Percentiles rank a stretch among this genome's conserved stretches.
phyloP scores from a whole-genome alignment of 1,140 invertebrate species.

The Batillaria attramentaria region DNA sequence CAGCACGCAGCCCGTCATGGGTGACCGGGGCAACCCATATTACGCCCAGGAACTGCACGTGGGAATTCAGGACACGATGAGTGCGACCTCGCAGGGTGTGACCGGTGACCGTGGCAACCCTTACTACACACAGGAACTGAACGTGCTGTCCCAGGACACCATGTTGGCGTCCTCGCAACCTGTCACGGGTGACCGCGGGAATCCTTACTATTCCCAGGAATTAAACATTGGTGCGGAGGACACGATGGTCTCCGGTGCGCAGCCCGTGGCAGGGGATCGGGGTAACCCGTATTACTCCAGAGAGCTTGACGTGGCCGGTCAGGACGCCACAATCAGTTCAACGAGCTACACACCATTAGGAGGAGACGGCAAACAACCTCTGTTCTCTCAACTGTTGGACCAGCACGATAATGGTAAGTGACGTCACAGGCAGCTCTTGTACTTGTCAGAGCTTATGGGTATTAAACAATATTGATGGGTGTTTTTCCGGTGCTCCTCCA shows the following conservation, averaged over 20 bases:
- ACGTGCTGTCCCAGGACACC: constrained; percentile 25
- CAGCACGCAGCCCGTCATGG: not conserved
- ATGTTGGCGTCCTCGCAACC: not conserved
- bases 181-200: constrained; percentile 26
- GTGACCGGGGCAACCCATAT: constrained; percentile 33
- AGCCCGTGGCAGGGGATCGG: constrained; percentile 17
- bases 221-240: constrained; percentile 29
- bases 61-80: not conserved
- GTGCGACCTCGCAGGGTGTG: not conserved
- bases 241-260: not conserved
- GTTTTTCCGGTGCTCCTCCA: no score
- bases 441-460: no score
- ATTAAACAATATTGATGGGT: no score
- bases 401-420: not conserved
- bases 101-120: constrained; percentile 32
- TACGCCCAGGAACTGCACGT: constrained; percentile 31
- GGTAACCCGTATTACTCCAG: constrained; percentile 31
- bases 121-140: constrained; percentile 26
- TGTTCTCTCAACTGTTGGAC: constrained; percentile 22
- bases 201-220: constrained; percentile 25
- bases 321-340: constrained; percentile 11
- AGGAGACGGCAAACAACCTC: not conserved
- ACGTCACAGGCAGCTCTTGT: no score
- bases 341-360: not conserved
- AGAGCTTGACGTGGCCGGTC: constrained; percentile 25